Evolutionary conservation across 1,140 invertebrate genomes (phyloP), one percentile per base, ranked within the genome.

Genomic region (Bombus confusus): DNA sequence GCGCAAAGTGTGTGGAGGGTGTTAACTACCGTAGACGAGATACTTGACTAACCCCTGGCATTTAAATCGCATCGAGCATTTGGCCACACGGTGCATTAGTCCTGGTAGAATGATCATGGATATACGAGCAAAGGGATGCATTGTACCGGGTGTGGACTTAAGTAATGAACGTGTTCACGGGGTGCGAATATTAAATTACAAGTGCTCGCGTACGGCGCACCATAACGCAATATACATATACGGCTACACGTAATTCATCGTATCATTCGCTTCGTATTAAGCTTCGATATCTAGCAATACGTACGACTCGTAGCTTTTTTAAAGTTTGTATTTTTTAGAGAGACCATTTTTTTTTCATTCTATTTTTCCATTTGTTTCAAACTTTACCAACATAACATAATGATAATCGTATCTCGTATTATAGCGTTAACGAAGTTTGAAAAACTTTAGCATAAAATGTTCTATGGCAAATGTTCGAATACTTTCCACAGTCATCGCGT

Each of bases 11-110:
- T 68, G 34, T 75, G 87, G 88, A 90, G 89, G 92, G 91, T 93
- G 93, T 93, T 93, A 94, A 93, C 92, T 93, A 90, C 88, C 88
- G 85, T 91, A 83, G 74, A 89, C 85, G 89, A 90, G 90, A 80
- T 92, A 93, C 91, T 93, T 93, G 93, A 92, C 87, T 88, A 90
- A 52, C 84, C 92, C 91, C 90, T 82, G 88, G 88, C 93, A 92
- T 94, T 94, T 93, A 94, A 94, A 93, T 93, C 91, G 89, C 91
- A 85, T 91, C 82, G 94, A 94, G 94, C 94, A 94, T 94, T 94
- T 94, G 94, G 94, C 91, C 91, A 74, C 86, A 91, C 87, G 88
- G 88, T 92, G 91, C 94, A 94, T 94, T 94, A 94, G 94, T 92
- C 93, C 91, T 94, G 94, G 90, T 93, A 94, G 92, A 92, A 83